Conservation (phyloP, 2,113 vertebrate genomes). For the Oreochromis tanganicae region DNA sequence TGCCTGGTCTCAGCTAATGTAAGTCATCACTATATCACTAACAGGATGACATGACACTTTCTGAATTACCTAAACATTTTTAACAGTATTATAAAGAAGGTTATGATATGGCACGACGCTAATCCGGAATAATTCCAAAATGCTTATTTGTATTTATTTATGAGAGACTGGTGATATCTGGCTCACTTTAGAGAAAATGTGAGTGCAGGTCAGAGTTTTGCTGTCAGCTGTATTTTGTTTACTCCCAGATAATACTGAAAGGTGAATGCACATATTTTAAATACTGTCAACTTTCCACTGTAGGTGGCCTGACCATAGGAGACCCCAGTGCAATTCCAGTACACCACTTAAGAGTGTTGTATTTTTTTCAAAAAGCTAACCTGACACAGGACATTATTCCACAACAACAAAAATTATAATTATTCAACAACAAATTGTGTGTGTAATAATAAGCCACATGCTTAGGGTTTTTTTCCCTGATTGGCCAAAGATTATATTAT, state of each 20-base stretch:
- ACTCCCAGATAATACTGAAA: neutral
- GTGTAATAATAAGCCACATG: neutral
- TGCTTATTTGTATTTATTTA: fast-evolving
- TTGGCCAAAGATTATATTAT: neutral
- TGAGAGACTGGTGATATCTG: neutral
- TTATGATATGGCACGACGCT: neutral
- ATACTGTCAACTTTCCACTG: neutral
- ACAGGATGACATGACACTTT: neutral
- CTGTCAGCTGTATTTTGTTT: neutral
- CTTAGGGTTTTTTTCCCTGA: fast-evolving
- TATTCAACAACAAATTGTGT: neutral
- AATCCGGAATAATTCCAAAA: neutral
- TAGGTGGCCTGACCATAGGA: neutral
- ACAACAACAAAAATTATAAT: neutral
- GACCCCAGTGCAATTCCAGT: neutral
- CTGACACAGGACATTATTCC: neutral
- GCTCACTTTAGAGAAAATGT: neutral
- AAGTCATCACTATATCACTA: neutral
- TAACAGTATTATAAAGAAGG: neutral
- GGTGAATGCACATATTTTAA: neutral
- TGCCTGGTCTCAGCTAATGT: neutral
- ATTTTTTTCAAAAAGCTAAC: fast-evolving
- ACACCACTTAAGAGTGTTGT: neutral
- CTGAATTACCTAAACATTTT: neutral
- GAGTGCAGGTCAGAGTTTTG: neutral